phyloP scores from a whole-genome alignment of 1,140 invertebrate genomes.

The Ladona fulva region DNA sequence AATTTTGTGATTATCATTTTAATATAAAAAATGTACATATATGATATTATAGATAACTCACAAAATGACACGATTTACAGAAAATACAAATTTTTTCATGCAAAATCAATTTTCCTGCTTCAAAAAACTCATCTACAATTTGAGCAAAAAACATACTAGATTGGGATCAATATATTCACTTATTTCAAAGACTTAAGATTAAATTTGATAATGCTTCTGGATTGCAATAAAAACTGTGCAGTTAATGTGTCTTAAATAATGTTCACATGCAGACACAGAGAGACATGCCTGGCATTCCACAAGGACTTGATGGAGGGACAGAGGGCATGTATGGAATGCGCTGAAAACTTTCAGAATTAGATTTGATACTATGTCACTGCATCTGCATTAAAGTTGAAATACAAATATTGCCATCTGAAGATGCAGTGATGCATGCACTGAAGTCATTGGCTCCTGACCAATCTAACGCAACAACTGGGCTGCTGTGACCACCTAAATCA shows the following conservation, averaged over 20 bases:
- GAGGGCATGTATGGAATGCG: not conserved
- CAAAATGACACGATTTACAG: too few relatives aligned
- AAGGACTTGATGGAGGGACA: not conserved
- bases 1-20: too few relatives aligned
- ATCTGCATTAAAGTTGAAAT: constrained; percentile 46
- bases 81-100: too few relatives aligned
- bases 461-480: constrained; percentile 48
- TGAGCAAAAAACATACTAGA: too few relatives aligned
- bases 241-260: not conserved
- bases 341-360: not conserved
- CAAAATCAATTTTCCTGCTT: too few relatives aligned
- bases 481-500: constrained; percentile 41
- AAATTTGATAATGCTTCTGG: too few relatives aligned
- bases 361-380: not conserved
- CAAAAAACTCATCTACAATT: too few relatives aligned
- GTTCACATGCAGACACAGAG: constrained; percentile 8
- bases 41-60: too few relatives aligned
- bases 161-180: too few relatives aligned
- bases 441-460: constrained; percentile 55
- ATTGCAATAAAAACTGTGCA: too few relatives aligned
- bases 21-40: too few relatives aligned
- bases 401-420: constrained; percentile 48
- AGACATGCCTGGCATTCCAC: not conserved
- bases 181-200: too few relatives aligned
- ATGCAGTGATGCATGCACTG: constrained; percentile 51